Conservation (phyloP, 2,113 vertebrate species). For the Vicugna pacos region DNA sequence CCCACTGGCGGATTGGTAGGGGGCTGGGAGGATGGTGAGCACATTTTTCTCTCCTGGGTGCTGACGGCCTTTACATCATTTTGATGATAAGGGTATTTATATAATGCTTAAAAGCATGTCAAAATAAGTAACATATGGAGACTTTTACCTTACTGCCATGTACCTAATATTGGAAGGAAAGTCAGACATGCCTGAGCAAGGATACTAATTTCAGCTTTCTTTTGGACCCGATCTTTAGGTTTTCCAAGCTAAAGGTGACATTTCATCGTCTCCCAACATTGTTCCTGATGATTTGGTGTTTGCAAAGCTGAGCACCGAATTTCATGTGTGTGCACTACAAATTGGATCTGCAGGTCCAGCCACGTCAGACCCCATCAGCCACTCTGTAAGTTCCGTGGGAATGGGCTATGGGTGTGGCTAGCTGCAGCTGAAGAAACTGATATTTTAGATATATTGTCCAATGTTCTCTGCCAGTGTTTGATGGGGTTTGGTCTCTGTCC, state of each 20-base stretch:
- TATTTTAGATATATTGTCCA: background rate
- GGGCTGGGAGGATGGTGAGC: background rate
- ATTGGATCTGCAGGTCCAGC: background rate
- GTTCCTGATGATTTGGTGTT: background rate
- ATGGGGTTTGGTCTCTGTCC: no score
- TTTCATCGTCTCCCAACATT: background rate
- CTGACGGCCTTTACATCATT: background rate
- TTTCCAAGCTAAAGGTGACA: background rate
- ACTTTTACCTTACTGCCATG: background rate
- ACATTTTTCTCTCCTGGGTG: background rate
- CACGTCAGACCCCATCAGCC: background rate
- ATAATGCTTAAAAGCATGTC: background rate
- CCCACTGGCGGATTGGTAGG: background rate
- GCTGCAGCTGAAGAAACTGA: background rate
- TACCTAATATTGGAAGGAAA: background rate
- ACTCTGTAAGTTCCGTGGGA: background rate
- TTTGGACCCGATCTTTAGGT: background rate
- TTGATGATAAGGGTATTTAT: background rate
- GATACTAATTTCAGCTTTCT: slow-evolving; percentile 13
- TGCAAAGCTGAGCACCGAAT: background rate
- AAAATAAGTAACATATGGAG: background rate
- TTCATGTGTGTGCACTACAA: background rate
- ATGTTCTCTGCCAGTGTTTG: background rate
- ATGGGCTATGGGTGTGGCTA: background rate
- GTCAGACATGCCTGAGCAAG: slow-evolving; percentile 17